These are phyloP conservation scores for Mobula hypostoma DNA, from an alignment of 2,113 vertebrate genomes.

Conservation along the genomic window DNA sequence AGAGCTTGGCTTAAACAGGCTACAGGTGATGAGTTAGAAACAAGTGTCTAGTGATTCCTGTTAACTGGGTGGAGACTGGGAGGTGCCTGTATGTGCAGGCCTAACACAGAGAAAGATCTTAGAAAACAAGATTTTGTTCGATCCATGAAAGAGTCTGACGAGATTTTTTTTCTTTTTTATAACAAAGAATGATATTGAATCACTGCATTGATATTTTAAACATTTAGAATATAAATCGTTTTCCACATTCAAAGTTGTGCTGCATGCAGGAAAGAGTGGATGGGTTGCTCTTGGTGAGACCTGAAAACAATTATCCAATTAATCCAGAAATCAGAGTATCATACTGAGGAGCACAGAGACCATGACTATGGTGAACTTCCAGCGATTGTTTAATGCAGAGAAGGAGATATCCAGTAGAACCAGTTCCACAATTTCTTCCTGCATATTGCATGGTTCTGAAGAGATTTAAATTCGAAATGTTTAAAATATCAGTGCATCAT, in stretches of 20 bases:
- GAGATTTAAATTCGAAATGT: neutral
- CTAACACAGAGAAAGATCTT: too few species aligned
- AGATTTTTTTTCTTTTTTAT: neutral
- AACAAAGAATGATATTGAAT: neutral
- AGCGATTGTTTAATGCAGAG: neutral
- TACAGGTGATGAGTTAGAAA: too few species aligned
- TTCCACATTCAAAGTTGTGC: neutral
- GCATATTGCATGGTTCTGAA: neutral
- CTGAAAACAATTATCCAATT: neutral
- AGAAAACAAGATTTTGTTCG: too few species aligned
- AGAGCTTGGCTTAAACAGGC: too few species aligned
- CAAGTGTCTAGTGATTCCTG: too few species aligned
- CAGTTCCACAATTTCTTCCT: neutral
- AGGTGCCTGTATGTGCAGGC: too few species aligned
- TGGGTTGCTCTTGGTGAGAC: neutral
- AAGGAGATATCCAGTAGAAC: too few species aligned
- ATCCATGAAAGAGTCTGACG: too few species aligned
- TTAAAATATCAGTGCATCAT: neutral
- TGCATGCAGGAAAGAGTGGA: neutral
- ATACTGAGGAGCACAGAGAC: neutral
- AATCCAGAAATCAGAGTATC: neutral
- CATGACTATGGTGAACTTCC: neutral
- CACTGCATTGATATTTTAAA: neutral
- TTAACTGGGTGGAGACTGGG: too few species aligned
- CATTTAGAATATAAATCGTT: neutral